A percentile compares a stretch with the other conserved stretches of the same genome.
These are phyloP conservation scores for Microhierax caerulescens DNA, from an alignment of 2,797 vertebrate species.

Conservation along the genomic window DNA sequence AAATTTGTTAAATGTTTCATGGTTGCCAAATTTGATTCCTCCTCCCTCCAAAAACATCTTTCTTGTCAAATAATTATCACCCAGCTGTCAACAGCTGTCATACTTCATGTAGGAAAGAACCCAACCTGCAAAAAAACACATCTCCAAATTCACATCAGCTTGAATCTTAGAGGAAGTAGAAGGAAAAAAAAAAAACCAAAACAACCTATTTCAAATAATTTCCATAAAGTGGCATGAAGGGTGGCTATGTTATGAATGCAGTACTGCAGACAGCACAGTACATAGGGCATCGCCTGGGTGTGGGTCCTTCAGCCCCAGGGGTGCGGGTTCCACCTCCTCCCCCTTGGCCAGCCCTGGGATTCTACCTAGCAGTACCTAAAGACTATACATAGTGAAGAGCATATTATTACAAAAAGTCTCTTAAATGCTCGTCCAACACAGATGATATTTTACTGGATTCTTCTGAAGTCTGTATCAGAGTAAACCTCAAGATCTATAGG, in stretches of 20 bases:
- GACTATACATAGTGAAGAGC: not conserved
- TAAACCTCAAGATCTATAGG: not conserved
- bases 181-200: not conserved
- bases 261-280: not conserved
- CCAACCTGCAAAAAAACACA: not conserved
- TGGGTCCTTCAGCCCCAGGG: not conserved
- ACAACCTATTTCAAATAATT: not conserved
- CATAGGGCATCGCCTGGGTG: fast-evolving
- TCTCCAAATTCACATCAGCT: not conserved
- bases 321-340: fast-evolving
- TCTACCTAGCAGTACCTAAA: not conserved
- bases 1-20: not conserved
- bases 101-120: not conserved
- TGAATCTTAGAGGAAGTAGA: not conserved
- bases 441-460: not conserved
- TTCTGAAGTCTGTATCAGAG: not conserved
- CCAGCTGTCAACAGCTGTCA: slow-evolving; percentile 36
- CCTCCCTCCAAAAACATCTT: not conserved
- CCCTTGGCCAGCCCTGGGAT: not conserved
- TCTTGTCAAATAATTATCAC: slow-evolving; percentile 36
- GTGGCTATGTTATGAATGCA: not conserved
- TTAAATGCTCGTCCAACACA: not conserved
- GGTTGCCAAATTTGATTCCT: not conserved
- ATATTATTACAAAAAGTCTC: not conserved
- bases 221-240: not conserved